phyloP scores from a whole-genome alignment of 1,140 invertebrate genomes.

The Ruditapes philippinarum region DNA sequence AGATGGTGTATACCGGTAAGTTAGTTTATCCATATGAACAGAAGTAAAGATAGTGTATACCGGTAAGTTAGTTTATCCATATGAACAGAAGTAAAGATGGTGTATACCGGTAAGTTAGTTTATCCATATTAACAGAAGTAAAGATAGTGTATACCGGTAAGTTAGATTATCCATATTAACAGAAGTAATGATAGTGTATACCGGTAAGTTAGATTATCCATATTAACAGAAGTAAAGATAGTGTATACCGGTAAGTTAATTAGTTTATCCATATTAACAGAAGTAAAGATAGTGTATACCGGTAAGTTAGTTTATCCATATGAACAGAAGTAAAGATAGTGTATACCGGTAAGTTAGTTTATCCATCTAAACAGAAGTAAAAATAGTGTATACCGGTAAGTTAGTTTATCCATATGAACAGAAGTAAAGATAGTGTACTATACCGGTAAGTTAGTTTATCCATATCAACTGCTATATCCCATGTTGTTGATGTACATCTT shows the following conservation, averaged over 20 bases:
- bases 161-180: slow-evolving; percentile 35
- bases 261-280: slow-evolving; percentile 35
- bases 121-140: slow-evolving; percentile 38
- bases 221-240: too few species aligned
- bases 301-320: slow-evolving; percentile 21
- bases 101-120: slow-evolving; percentile 18
- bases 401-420: slow-evolving; percentile 33
- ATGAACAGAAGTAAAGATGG: too few species aligned
- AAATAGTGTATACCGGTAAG: too few species aligned
- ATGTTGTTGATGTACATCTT: background rate
- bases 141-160: too few species aligned
- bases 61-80: slow-evolving; percentile 27
- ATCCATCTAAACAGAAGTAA: slow-evolving; percentile 41
- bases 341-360: slow-evolving; percentile 23
- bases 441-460: slow-evolving; percentile 22
- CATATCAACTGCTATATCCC: slow-evolving; percentile 20
- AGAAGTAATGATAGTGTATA: too few species aligned
- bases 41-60: too few species aligned
- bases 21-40: slow-evolving; percentile 33
- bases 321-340: too few species aligned
- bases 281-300: too few species aligned
- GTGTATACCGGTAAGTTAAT: slow-evolving; percentile 14
- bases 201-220: slow-evolving; percentile 29
- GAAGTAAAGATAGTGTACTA: too few species aligned
- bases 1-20: too few species aligned